Evolutionary conservation across 23 tunicate species (phyloP), one percentile per base, ranked within the genome.

Genomic region (Aplidium turbinatum): DNA sequence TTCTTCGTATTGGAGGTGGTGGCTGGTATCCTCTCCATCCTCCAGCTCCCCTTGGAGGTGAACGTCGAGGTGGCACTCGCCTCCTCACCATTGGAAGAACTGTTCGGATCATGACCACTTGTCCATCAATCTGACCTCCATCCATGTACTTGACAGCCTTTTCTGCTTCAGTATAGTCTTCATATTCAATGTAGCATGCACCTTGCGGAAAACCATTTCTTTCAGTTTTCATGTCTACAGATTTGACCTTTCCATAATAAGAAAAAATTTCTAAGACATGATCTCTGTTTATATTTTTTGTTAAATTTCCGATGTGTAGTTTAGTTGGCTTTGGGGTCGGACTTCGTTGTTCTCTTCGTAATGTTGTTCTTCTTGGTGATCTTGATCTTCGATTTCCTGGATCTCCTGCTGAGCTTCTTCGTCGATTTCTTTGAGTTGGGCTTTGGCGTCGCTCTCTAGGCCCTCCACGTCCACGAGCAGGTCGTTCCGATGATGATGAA

Each of bases 51-150:
- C 32, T 45, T 4, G 96, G 87, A 3, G 97, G 89, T 29, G 89
- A 54, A 21, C 47, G 60, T 33, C 87, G 75, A 27, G 75, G 81
- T 34, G 87, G 81, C 31, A 23, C 45, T 29, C 68, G 46, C 29
- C 97, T 57, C 13, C 83, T 64, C 21, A 81, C 62, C 13, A 89
- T 51, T 16, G 89, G 97, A 38, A 90, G 63, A 38, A 90, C 97
- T 4, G 85, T 54, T 35, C 82, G 89, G 0, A 90, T 55, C 18
- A 77, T n/a, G 23, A 90, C 70, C 27, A 89, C 90, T 57, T 94
- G 99, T 0, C 99, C 99, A 73, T 94, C 99, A 53, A 94, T 58
- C 55, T 94, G 99, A 5, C 95, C 99, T 0, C 95, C 95, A 45
- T 94, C 85, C 99, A 94, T 94, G 79, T 68, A 87, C 47, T 93